Conservation (phyloP, 2,888 invertebrate genomes). For the Barypeithes pellucidus region DNA sequence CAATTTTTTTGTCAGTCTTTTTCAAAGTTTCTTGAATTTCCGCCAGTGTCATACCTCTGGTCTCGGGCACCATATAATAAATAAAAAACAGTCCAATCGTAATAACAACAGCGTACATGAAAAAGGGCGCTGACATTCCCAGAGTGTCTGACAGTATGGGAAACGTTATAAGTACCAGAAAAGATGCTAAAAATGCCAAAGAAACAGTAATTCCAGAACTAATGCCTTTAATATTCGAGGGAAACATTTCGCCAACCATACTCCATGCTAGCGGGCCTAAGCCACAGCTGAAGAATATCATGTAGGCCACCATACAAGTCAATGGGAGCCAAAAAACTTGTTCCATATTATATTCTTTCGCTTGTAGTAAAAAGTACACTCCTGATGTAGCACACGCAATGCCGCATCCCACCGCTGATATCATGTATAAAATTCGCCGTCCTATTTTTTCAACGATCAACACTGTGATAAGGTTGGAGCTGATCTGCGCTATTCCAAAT, state of each 20-base stretch:
- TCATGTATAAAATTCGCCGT: conserved; percentile 76
- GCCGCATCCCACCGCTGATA: conserved; percentile 79
- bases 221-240: conserved; percentile 78
- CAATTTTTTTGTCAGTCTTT: conserved; percentile 33
- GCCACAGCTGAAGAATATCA: conserved; percentile 80
- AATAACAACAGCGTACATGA: conserved; percentile 55
- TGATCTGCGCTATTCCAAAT: conserved; percentile 84
- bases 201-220: conserved; percentile 72
- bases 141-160: conserved; percentile 55
- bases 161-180: conserved; percentile 58
- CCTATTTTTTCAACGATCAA: conserved; percentile 85
- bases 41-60: conserved; percentile 59
- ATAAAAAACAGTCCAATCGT: conserved; percentile 56
- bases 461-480: conserved; percentile 80
- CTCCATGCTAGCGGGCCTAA: conserved; percentile 88
- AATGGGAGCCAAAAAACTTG: conserved; percentile 81
- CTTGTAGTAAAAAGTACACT: conserved; percentile 55
- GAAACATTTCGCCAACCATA: conserved; percentile 86
- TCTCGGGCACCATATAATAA: conserved; percentile 58
- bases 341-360: conserved; percentile 52
- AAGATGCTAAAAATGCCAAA: conserved; percentile 55
- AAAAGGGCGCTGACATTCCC: conserved; percentile 57
- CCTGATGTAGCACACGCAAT: conserved; percentile 68
- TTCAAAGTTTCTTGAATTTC: conserved; percentile 57
- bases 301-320: conserved; percentile 79